Conservation (phyloP, 2,888 invertebrate genomes). For the Penaeus monodon region DNA sequence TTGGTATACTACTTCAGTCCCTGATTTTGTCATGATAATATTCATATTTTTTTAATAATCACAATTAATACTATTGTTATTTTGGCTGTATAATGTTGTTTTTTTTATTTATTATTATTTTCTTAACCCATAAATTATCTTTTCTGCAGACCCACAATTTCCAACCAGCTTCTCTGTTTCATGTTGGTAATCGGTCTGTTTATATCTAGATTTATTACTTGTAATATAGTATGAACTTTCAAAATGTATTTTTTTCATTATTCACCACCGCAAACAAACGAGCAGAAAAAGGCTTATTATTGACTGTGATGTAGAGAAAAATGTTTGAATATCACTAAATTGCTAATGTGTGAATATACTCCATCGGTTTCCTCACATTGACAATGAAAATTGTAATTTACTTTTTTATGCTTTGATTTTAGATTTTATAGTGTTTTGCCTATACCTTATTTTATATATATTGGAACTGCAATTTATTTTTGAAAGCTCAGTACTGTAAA, state of each 20-base stretch:
- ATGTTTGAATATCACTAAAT: not conserved
- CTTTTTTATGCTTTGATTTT: no score
- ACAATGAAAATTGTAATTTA: no score
- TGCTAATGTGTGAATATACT: no score
- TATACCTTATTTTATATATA: no score
- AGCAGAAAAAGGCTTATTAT: not conserved
- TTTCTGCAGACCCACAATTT: conserved; percentile 10
- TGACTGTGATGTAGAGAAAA: not conserved
- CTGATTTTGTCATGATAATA: no score
- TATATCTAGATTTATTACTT: conserved; percentile 56
- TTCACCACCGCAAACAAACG: not conserved
- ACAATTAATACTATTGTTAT: not conserved
- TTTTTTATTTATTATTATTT: no score
- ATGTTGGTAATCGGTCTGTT: conserved; percentile 53
- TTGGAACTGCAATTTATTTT: no score
- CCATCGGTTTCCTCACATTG: no score
- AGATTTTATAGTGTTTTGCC: no score
- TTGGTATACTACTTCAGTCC: no score
- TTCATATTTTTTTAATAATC: not conserved
- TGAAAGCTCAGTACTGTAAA: no score
- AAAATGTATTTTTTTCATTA: conserved; percentile 18
- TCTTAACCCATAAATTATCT: not conserved
- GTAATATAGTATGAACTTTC: conserved; percentile 59
- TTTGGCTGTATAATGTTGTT: no score
- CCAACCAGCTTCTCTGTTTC: conserved; percentile 34